Evolutionary conservation across 2,113 vertebrate species (phyloP), one percentile per base, ranked within the genome.

Genomic region (Mobula birostris): DNA sequence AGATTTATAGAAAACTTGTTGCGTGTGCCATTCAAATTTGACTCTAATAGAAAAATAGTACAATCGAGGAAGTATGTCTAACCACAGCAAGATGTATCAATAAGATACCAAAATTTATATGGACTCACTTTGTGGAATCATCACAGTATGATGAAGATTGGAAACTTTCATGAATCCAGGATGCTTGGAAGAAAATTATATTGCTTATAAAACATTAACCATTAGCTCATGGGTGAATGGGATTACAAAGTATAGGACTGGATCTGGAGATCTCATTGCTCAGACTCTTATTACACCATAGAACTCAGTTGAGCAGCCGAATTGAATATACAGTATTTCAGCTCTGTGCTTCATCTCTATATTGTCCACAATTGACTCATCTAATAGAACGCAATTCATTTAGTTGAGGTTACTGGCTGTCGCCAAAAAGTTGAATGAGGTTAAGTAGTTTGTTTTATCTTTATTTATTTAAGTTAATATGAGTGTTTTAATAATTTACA

Each of bases 91-190:
- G 5, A 63, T 56, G 27, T 15, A 88, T 63, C 56, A 63, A n/a
- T 63, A 56, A 6, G 58, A 61, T 27, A 88, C 83, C 12, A 5
- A 27, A 56, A 56, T 88, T 88, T 88, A 56, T 63, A 17, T 14
- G 48, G 48, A 70, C 68, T 15, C 17, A 12, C 68, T 88, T 88
- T 61, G 27, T n/a, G 83, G 58, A 87, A 56, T 27, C 61, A 29
- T 87, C 61, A 87, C 61, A 87, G 61, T 85, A 87, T 29, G 58
- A 61, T 61, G 56, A 87, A 48, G 83, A 88, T 88, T 63, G 58
- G 5, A 63, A 63, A 12, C 27, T 14, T 56, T 63, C 56, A 56
- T 29, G 83, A 88, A 88, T 12, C 24, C 83, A 63, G 83, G 58
- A 88, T 88, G 11, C 11, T 88, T 56, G 61, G 58, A 61, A 27